These are phyloP conservation scores for Epinephelus coioides DNA, from an alignment of 2,797 vertebrate species.

Conservation along the genomic window DNA sequence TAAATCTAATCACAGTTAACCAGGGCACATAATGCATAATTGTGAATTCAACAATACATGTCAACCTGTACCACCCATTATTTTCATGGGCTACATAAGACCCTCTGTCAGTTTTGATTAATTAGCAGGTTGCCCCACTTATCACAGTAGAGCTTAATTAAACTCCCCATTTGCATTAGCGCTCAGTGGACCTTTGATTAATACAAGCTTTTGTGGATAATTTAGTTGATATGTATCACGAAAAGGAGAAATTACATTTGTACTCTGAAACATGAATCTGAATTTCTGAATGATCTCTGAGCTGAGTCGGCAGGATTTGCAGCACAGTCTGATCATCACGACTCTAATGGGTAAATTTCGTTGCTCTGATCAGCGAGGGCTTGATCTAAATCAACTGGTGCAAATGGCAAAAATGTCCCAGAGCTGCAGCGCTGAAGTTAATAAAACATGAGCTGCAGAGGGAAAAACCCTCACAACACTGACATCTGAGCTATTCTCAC, in stretches of 20 bases:
- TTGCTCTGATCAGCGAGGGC: conserved; percentile 47
- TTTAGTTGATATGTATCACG: conserved; percentile 66
- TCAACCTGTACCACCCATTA: conserved; percentile 57
- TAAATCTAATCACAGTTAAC: conserved; percentile 52
- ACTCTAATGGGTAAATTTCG: conserved; percentile 44
- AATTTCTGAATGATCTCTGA: conserved; percentile 55
- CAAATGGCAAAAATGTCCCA: conserved; percentile 52
- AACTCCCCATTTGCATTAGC: conserved; percentile 78
- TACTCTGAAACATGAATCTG: conserved; percentile 54
- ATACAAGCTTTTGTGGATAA: conserved; percentile 76
- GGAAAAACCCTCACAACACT: conserved; percentile 52
- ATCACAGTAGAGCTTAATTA: conserved; percentile 81
- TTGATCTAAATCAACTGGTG: conserved; percentile 64
- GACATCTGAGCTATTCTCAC: conserved; percentile 62
- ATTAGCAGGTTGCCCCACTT: conserved; percentile 82
- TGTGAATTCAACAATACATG: conserved; percentile 62
- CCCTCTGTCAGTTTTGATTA: conserved; percentile 78
- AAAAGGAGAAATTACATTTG: conserved; percentile 60
- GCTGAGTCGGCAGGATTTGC: conserved; percentile 50
- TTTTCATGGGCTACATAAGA: conserved; percentile 64
- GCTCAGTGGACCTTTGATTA: conserved; percentile 77
- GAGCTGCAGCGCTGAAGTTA: conserved; percentile 48
- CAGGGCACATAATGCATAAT: conserved; percentile 47
- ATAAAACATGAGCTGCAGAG: conserved; percentile 64
- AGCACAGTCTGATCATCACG: conserved; percentile 31